Evolutionary conservation across 2,113 vertebrate genomes (phyloP).

Genomic region (Dipodomys merriami): DNA sequence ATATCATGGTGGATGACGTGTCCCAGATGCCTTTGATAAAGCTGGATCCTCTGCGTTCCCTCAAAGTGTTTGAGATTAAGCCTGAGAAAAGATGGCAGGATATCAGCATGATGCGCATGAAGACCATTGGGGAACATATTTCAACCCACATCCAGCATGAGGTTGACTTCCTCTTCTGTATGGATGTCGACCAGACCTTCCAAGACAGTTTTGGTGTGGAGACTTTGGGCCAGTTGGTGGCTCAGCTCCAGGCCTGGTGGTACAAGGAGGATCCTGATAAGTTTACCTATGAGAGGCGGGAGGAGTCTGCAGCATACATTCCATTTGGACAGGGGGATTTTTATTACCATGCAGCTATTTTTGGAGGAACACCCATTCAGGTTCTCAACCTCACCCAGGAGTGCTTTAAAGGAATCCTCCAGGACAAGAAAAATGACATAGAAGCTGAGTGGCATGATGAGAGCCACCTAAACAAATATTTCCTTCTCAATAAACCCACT

Average conservation of each 20-base stretch:
- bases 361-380: slow-evolving; percentile 78
- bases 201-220: slow-evolving; percentile 78
- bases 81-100: slow-evolving; percentile 82
- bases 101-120: slow-evolving; percentile 84
- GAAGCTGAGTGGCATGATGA: slow-evolving; percentile 85
- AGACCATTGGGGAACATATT: slow-evolving; percentile 79
- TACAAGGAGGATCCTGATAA: slow-evolving; percentile 41
- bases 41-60: slow-evolving; percentile 69
- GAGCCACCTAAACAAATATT: slow-evolving; percentile 85
- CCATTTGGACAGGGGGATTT: slow-evolving; percentile 79
- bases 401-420: slow-evolving; percentile 78
- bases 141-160: slow-evolving; percentile 66
- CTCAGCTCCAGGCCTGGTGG: slow-evolving; percentile 83
- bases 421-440: slow-evolving; percentile 78
- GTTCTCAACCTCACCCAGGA: slow-evolving; percentile 79
- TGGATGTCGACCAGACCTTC: slow-evolving; percentile 84
- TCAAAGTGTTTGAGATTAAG: slow-evolving; percentile 72
- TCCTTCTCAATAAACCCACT: slow-evolving; percentile 81
- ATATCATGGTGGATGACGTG: slow-evolving; percentile 79
- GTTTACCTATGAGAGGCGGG: slow-evolving; percentile 81
- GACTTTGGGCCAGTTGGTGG: slow-evolving; percentile 78
- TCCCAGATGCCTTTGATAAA: slow-evolving; percentile 73
- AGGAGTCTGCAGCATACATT: slow-evolving; percentile 78
- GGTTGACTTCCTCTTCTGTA: slow-evolving; percentile 84
- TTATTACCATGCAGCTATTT: slow-evolving; percentile 82